Evolutionary conservation across 1,140 invertebrate species (phyloP).

Genomic region (Drosophila persimilis): DNA sequence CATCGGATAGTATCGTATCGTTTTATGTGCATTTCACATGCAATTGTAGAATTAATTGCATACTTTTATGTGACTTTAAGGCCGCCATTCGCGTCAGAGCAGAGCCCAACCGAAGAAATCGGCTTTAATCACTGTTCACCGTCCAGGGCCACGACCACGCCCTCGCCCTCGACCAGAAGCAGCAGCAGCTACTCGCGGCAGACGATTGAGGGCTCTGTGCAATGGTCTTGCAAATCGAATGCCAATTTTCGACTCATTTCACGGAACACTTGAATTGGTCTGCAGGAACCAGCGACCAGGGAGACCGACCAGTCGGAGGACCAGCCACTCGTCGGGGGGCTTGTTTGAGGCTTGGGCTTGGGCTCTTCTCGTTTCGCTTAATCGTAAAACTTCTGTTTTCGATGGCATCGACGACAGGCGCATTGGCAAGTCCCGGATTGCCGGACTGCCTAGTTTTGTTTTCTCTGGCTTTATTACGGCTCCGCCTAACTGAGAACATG

Average conservation of each 20-base stretch:
- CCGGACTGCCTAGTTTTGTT: conserved; percentile 7
- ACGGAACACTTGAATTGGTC: conserved; percentile 81
- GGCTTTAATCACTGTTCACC: conserved; percentile 15
- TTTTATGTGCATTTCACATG: conserved; percentile 57
- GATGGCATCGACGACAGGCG: conserved; percentile 53
- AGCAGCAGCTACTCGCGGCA: not conserved
- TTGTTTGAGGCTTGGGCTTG: no score
- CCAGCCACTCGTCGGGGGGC: not conserved
- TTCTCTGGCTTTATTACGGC: conserved; percentile 33
- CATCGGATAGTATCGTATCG: conserved; percentile 1
- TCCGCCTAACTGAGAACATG: conserved; percentile 1
- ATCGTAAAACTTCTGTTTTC: conserved; percentile 59
- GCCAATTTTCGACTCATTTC: conserved; percentile 82
- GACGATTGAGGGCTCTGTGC: conserved; percentile 53
- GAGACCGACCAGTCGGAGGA: conserved; percentile 4
- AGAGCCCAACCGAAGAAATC: conserved; percentile 13
- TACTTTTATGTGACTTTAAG: conserved; percentile 24
- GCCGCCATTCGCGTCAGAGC: conserved; percentile 13
- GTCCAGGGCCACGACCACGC: conserved; percentile 3
- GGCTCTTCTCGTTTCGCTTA: conserved; percentile 48
- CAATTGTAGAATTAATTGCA: conserved; percentile 58
- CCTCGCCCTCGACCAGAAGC: conserved; percentile 1
- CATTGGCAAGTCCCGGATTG: not conserved
- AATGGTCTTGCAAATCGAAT: conserved; percentile 82
- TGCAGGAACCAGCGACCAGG: conserved; percentile 38